Conservation (phyloP, 2,797 vertebrate genomes). For the Aythya fuligula region DNA sequence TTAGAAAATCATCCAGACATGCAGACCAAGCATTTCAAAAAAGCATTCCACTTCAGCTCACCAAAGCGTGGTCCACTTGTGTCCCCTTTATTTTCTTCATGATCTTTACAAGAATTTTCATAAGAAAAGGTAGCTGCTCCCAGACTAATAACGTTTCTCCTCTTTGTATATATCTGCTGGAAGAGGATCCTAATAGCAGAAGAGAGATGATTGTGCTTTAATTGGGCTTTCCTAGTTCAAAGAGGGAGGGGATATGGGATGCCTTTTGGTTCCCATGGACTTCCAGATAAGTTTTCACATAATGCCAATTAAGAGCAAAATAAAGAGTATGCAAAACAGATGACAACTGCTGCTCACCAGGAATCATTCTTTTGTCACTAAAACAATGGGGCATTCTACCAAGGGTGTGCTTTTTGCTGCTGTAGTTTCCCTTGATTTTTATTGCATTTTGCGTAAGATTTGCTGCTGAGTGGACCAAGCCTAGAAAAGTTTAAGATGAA, state of each 20-base stretch:
- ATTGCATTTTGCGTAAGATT: conserved; percentile 78
- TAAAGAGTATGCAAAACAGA: conserved; percentile 73
- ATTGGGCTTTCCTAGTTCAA: conserved; percentile 70
- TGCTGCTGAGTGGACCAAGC: conserved; percentile 57
- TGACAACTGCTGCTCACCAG: conserved; percentile 59
- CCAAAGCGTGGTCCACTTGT: not conserved
- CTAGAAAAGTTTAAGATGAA: conserved; percentile 50
- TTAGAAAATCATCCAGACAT: not conserved
- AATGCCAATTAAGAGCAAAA: conserved; percentile 77
- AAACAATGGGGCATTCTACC: conserved; percentile 80
- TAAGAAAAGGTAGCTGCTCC: conserved; percentile 29
- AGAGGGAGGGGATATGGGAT: conserved; percentile 45
- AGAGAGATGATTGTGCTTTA: conserved; percentile 58
- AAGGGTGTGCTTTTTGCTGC: conserved; percentile 71
- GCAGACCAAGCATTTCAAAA: not conserved
- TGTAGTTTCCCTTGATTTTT: not conserved
- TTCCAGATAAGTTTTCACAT: conserved; percentile 76
- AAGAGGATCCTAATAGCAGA: conserved; percentile 15
- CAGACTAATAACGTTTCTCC: not conserved
- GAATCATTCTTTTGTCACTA: conserved; percentile 75
- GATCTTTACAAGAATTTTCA: conserved; percentile 35
- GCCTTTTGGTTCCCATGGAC: conserved; percentile 83
- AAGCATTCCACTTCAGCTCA: not conserved
- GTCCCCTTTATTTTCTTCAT: not conserved
- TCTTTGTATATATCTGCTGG: not conserved